A percentile compares a stretch with the other conserved stretches of the same genome.
phyloP scores from a whole-genome alignment of 2,888 invertebrate species.

The Tyria jacobaeae region DNA sequence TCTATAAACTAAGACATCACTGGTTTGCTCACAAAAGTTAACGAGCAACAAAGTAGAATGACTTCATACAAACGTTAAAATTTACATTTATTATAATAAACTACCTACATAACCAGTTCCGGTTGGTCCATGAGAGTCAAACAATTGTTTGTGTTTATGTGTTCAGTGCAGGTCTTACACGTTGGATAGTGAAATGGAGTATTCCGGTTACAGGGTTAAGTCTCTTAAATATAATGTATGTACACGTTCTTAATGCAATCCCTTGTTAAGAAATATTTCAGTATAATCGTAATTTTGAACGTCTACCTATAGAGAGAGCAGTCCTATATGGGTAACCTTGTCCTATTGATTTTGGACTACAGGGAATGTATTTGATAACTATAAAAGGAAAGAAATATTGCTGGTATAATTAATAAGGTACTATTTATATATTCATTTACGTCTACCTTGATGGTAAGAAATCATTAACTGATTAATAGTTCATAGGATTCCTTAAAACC shows the following conservation, averaged over 20 bases:
- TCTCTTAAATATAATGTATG: constrained; percentile 40
- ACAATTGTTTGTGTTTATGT: background rate
- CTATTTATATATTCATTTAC: too few relatives aligned
- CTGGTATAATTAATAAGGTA: too few relatives aligned
- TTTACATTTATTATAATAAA: constrained; percentile 46
- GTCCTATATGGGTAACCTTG: background rate
- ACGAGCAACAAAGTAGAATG: constrained; percentile 38
- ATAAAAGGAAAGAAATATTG: too few relatives aligned
- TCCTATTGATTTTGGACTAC: background rate
- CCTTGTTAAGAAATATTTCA: constrained; percentile 32
- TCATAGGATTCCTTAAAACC: too few relatives aligned
- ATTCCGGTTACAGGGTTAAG: constrained; percentile 26
- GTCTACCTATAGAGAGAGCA: background rate
- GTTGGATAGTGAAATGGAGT: constrained; percentile 24
- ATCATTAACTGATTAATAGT: too few relatives aligned
- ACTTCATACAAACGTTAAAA: constrained; percentile 44
- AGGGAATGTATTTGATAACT: too few relatives aligned
- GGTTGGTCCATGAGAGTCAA: constrained; percentile 2
- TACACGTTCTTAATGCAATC: constrained; percentile 35
- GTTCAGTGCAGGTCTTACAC: constrained; percentile 8
- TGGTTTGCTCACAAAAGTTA: constrained; percentile 33
- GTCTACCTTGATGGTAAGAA: too few relatives aligned
- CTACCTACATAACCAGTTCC: constrained; percentile 10
- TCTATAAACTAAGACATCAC: constrained; percentile 21
- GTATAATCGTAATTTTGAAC: constrained; percentile 21